A percentile compares a stretch with the other conserved stretches of the same genome.
These are phyloP conservation scores for Neopelma chrysocephalum DNA, from an alignment of 2,797 vertebrate species.

Conservation along the genomic window DNA sequence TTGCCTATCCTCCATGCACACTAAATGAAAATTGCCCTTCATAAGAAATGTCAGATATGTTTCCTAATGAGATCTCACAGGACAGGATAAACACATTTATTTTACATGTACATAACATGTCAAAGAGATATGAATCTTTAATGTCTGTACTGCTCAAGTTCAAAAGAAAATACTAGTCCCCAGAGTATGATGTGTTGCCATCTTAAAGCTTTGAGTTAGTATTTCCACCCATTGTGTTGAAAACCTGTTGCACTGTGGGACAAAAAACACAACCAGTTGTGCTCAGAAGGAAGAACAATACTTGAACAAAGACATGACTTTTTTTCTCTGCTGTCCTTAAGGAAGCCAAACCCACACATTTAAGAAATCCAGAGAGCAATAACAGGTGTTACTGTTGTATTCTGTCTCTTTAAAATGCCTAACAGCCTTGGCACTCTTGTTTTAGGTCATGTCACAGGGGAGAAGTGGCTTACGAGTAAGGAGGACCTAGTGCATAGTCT, in stretches of 20 bases:
- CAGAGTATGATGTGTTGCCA: neutral
- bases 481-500: neutral
- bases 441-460: neutral
- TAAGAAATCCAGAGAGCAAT: neutral
- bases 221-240: neutral
- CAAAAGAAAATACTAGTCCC: neutral
- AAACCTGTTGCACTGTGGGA: neutral
- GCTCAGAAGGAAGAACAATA: constrained; percentile 30
- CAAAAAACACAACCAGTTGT: neutral
- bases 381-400: neutral
- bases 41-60: neutral
- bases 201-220: neutral
- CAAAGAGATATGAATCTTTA: neutral
- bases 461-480: neutral
- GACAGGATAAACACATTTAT: neutral
- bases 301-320: neutral
- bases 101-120: neutral
- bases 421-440: neutral
- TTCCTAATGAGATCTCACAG: neutral
- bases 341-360: neutral
- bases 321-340: neutral
- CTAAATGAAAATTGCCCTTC: neutral
- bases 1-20: neutral
- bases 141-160: neutral
- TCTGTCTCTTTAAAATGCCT: neutral